These are phyloP conservation scores for Kobus ellipsiprymnus DNA, from an alignment of 2,113 vertebrate genomes.

Conservation along the genomic window DNA sequence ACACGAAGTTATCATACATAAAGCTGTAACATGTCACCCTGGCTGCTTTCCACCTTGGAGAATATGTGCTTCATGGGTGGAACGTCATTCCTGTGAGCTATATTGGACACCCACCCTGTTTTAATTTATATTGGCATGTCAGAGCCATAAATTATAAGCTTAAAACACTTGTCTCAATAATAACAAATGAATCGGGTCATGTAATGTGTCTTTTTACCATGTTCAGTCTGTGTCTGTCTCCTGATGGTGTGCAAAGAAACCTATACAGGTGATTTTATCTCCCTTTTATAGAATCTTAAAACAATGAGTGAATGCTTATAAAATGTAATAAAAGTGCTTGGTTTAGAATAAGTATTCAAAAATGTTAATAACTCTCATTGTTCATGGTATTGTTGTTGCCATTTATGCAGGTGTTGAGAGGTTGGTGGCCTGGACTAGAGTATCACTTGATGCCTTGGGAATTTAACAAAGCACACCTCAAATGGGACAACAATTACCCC, in stretches of 20 bases:
- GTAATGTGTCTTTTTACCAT: neutral
- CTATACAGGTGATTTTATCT: neutral
- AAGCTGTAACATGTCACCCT: neutral
- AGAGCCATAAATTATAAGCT: slow-evolving; percentile 41
- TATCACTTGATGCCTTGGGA: neutral
- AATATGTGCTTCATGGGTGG: neutral
- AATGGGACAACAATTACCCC: neutral
- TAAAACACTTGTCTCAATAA: neutral
- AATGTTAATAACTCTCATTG: neutral
- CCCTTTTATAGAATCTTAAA: neutral
- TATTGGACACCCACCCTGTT: slow-evolving; percentile 28
- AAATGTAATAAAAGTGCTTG: neutral
- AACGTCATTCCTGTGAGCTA: slow-evolving; percentile 11
- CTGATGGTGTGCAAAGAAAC: neutral
- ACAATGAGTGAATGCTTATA: neutral
- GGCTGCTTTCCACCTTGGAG: neutral
- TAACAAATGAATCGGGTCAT: slow-evolving; percentile 37
- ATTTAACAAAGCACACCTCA: neutral
- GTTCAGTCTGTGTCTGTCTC: neutral
- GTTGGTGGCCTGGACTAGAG: neutral
- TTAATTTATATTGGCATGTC: slow-evolving; percentile 21
- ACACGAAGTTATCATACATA: neutral
- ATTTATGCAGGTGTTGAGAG: neutral
- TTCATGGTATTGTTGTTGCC: neutral
- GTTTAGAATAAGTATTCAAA: neutral